Evolutionary conservation across 2,797 vertebrate genomes (phyloP), one percentile per base, ranked within the genome.

Genomic region (Dicrostonyx torquatus): DNA sequence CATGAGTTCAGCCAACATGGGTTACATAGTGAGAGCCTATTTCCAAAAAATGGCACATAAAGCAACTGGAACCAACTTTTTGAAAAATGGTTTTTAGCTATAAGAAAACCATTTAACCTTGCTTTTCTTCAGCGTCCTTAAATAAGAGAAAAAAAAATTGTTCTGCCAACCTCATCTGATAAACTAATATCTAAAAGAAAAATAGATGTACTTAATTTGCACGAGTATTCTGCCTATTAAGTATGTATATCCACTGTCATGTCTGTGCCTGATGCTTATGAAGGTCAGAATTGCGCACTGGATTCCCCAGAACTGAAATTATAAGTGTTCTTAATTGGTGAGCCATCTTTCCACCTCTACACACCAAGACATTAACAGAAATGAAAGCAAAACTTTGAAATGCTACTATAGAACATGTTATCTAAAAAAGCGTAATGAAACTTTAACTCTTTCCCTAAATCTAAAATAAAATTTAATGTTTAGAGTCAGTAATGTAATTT

Each of bases 391-490:
- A 88, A 89, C 48, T 34, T 15, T 40, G 84, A 91, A 95, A 82
- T 68, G 43, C 37, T 93, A 60, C 53, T 73, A 80, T 48, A 24
- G 11, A 1, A 17, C 40, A 1, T 22, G 24, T 58, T 79, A 80
- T 31, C 50, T 45, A 85, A 2, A 89, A 31, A 0, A 82, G 18
- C 62, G 90, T 29, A 91, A 26, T 79, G 22, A 97, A 94, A 94
- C 60, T 50, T n/a, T 37, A 45, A 45, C 66, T 43, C 14, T 89
- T 91, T 93, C 58, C 50, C 50, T 37, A 68, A 34, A 88, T 55
- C 37, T 53, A 94, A 0, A 90, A 90, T 60, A 92, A 93, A 97
- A 87, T 48, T n/a, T 92, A 60, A 45, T 78, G 12, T 78, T 40
- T 89, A 79, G 34, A 89, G 68, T 29, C 0, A 10, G 5, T 73